These are phyloP conservation scores for Notothenia rossii DNA, from an alignment of 2,113 vertebrate genomes.

Conservation along the genomic window DNA sequence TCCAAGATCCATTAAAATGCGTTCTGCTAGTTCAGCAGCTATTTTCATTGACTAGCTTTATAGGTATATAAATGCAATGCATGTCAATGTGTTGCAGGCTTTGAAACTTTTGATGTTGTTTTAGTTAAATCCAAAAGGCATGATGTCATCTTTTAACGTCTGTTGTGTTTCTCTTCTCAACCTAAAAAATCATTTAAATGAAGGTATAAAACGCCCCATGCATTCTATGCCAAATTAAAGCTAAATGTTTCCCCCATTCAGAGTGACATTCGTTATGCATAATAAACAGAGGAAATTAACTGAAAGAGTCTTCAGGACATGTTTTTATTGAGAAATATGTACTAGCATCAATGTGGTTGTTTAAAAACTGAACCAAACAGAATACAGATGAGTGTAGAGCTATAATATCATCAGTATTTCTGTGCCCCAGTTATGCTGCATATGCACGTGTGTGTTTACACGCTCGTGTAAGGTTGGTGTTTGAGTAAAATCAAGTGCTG, in stretches of 20 bases:
- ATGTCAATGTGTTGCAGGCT: constrained; percentile 46
- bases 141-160: constrained; percentile 48
- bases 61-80: constrained; percentile 64
- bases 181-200: constrained; percentile 42
- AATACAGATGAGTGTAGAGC: not conserved
- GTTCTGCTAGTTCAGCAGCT: constrained; percentile 68
- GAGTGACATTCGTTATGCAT: constrained; percentile 22
- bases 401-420: not conserved
- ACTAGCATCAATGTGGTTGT: not conserved
- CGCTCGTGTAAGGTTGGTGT: not conserved
- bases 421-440: not conserved
- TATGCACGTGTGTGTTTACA: not conserved
- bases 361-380: not conserved
- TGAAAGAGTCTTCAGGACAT: constrained; percentile 5
- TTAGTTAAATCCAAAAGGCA: constrained; percentile 52
- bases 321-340: constrained; percentile 3
- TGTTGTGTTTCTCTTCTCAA: constrained; percentile 48
- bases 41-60: constrained; percentile 69
- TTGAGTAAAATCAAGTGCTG: not conserved
- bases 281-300: constrained; percentile 48
- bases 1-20: constrained; percentile 42
- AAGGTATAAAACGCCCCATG: constrained; percentile 43
- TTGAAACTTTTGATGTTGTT: constrained; percentile 45
- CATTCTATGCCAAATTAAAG: constrained; percentile 52
- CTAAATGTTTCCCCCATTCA: constrained; percentile 33